These are phyloP conservation scores for Aramus guarauna DNA, from an alignment of 2,113 vertebrate genomes.

Conservation along the genomic window DNA sequence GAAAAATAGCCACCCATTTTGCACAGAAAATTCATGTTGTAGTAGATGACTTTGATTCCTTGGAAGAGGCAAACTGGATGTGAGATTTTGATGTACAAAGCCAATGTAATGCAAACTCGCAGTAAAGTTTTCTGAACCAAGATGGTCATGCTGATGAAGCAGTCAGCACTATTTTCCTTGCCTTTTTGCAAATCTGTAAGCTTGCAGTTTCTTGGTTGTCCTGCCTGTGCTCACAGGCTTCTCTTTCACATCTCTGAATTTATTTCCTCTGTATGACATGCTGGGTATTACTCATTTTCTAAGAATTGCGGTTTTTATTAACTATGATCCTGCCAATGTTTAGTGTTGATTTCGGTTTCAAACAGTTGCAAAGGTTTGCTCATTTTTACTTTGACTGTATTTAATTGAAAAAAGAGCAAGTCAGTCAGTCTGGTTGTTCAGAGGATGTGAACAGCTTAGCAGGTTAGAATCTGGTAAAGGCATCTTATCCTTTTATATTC, in stretches of 20 bases:
- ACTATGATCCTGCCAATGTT: background rate
- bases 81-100: background rate
- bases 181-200: background rate
- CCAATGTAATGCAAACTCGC: background rate
- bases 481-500: background rate
- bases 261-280: constrained; percentile 19
- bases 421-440: background rate
- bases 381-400: background rate
- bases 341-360: constrained; percentile 22
- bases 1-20: constrained; percentile 4
- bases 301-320: background rate
- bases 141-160: background rate
- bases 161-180: background rate
- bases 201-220: background rate
- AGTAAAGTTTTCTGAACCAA: background rate
- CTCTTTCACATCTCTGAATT: constrained; percentile 27
- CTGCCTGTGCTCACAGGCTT: background rate
- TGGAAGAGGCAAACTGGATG: constrained; percentile 1
- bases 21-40: constrained; percentile 10
- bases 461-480: background rate
- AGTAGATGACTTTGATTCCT: constrained; percentile 1
- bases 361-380: background rate
- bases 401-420: background rate
- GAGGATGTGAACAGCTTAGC: background rate
- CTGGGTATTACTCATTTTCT: constrained; percentile 26